Evolutionary conservation across 2,113 vertebrate species (phyloP).

Genomic region (Larimichthys polyactis): DNA sequence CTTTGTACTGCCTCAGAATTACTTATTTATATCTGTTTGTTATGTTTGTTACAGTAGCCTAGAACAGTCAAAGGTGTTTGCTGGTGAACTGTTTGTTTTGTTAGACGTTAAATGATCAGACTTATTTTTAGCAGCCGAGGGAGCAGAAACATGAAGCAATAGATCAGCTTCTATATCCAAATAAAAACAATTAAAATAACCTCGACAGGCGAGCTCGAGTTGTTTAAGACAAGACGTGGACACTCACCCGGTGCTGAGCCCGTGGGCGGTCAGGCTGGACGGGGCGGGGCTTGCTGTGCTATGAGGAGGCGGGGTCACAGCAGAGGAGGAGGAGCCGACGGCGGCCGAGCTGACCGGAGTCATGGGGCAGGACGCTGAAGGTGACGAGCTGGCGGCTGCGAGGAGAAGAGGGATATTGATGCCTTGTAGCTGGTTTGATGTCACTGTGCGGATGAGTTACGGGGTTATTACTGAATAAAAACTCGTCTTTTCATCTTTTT

Average conservation of each 20-base stretch:
- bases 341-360: slow-evolving; percentile 84
- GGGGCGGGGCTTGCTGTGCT: slow-evolving; percentile 89
- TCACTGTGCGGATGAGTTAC: neutral
- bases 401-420: slow-evolving; percentile 9
- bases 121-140: too few species aligned
- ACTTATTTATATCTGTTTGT: too few species aligned
- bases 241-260: slow-evolving; percentile 89
- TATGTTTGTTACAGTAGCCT: too few species aligned
- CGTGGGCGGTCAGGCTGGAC: slow-evolving; percentile 82
- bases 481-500: neutral
- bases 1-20: too few species aligned
- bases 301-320: slow-evolving; percentile 88
- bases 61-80: too few species aligned
- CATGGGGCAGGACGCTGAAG: slow-evolving; percentile 86
- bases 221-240: too few species aligned
- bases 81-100: too few species aligned
- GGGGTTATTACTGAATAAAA: slow-evolving; percentile 22
- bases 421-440: neutral
- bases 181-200: too few species aligned
- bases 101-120: too few species aligned
- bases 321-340: slow-evolving; percentile 85
- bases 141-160: too few species aligned
- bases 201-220: too few species aligned
- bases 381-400: slow-evolving; percentile 87
- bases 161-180: too few species aligned